A percentile compares a stretch with the other conserved stretches of the same genome.
Evolutionary conservation across 2,888 invertebrate genomes (phyloP).

Genomic region (Pediacus dermestoides): DNA sequence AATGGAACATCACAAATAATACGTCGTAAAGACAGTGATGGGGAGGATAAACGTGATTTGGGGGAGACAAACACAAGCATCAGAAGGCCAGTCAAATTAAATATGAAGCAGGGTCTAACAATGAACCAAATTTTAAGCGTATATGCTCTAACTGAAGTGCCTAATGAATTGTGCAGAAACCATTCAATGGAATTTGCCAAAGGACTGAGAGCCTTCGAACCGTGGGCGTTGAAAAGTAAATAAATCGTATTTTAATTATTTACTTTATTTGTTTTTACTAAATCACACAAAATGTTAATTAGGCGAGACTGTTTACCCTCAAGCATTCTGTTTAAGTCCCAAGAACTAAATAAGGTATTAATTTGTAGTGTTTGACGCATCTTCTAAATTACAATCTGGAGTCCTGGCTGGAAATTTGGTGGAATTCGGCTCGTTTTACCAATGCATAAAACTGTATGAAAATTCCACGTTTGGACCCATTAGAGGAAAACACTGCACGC

Average conservation of each 20-base stretch:
- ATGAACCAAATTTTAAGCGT: slow-evolving; percentile 38
- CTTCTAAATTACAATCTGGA: slow-evolving; percentile 51
- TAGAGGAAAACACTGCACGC: slow-evolving; percentile 47
- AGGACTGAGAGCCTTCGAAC: slow-evolving; percentile 35
- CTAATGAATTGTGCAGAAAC: slow-evolving; percentile 33
- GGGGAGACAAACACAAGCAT: no score
- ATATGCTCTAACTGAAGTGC: slow-evolving; percentile 30
- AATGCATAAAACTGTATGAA: slow-evolving; percentile 42
- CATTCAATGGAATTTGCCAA: slow-evolving; percentile 34
- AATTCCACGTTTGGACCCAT: slow-evolving; percentile 33
- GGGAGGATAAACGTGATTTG: no score
- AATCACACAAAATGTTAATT: no score
- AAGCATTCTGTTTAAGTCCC: no score
- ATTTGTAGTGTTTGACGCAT: slow-evolving; percentile 52
- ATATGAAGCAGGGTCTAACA: slow-evolving; percentile 35
- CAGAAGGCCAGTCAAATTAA: slow-evolving; percentile 26
- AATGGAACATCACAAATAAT: no score
- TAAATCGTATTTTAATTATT: slow-evolving; percentile 10
- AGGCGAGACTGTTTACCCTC: no score
- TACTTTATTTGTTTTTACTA: no score
- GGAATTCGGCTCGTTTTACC: slow-evolving; percentile 50
- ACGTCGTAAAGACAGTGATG: no score
- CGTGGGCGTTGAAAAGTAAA: slow-evolving; percentile 43
- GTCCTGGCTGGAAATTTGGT: slow-evolving; percentile 48
- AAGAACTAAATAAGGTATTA: no score